phyloP scores from a whole-genome alignment of 2,113 vertebrate species.

The Centropus bengalensis region DNA sequence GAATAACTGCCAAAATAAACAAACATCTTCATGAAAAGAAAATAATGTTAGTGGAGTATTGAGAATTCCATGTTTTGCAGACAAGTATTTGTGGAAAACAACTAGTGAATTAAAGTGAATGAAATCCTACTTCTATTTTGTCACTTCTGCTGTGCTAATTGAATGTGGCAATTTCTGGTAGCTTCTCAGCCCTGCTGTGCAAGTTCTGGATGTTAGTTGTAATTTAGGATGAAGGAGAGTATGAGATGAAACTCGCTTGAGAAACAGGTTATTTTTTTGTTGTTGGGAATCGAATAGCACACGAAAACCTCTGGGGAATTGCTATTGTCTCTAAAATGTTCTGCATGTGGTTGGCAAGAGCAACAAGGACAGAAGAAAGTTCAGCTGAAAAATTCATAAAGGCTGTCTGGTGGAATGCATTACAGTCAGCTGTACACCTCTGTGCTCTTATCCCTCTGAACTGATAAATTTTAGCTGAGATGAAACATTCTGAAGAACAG shows the following conservation, averaged over 20 bases:
- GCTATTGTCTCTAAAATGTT: conserved; percentile 55
- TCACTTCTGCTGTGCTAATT: conserved; percentile 28
- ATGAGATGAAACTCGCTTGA: background rate
- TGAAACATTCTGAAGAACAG: conserved; percentile 34
- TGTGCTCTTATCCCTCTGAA: conserved; percentile 7
- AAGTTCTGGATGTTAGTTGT: background rate
- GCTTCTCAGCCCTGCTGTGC: conserved; percentile 16
- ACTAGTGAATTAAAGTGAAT: conserved; percentile 50
- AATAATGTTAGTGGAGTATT: conserved; percentile 58
- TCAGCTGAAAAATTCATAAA: conserved; percentile 57
- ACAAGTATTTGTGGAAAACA: conserved; percentile 41
- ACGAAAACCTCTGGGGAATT: background rate
- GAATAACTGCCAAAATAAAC: conserved; percentile 63
- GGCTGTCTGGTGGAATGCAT: conserved; percentile 40
- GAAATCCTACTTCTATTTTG: conserved; percentile 30
- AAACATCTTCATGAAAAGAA: conserved; percentile 62
- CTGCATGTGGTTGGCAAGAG: conserved; percentile 57
- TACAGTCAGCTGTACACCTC: conserved; percentile 22
- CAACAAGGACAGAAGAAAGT: conserved; percentile 49
- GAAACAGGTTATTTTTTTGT: background rate
- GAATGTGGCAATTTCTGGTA: conserved; percentile 26
- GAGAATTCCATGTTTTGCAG: conserved; percentile 40
- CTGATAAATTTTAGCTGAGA: conserved; percentile 43
- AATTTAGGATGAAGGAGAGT: conserved; percentile 50
- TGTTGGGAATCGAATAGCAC: conserved; percentile 16